Conservation (phyloP, 1,140 invertebrate species). For the Lethocerus indicus region DNA sequence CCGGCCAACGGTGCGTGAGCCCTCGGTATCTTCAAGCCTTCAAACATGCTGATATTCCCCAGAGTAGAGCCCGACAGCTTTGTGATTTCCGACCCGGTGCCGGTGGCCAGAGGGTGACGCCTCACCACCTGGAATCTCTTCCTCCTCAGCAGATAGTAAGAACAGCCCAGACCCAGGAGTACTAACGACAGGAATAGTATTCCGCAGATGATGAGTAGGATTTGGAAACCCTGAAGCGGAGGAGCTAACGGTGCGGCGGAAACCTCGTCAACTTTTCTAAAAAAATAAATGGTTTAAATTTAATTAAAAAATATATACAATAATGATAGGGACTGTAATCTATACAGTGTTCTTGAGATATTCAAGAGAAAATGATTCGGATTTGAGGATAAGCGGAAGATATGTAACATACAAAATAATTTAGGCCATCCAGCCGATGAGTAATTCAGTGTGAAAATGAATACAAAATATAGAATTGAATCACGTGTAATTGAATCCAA, state of each 20-base stretch:
- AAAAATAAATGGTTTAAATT: not conserved
- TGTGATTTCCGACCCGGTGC: slow-evolving; percentile 61
- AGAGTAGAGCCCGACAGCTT: slow-evolving; percentile 60
- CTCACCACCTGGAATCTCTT: slow-evolving; percentile 60
- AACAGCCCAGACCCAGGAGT: slow-evolving; percentile 73
- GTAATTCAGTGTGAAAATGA: too few relatives aligned
- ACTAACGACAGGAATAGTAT: slow-evolving; percentile 78
- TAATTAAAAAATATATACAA: too few relatives aligned
- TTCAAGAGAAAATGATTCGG: too few relatives aligned
- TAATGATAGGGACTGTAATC: too few relatives aligned
- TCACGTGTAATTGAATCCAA: too few relatives aligned
- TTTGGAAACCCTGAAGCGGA: slow-evolving; percentile 69
- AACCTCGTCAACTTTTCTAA: slow-evolving; percentile 14
- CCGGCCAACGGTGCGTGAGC: slow-evolving; percentile 49
- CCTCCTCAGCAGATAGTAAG: slow-evolving; percentile 75
- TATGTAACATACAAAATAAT: too few relatives aligned
- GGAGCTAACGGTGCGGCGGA: slow-evolving; percentile 35
- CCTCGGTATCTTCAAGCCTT: slow-evolving; percentile 69
- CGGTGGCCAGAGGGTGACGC: slow-evolving; percentile 55
- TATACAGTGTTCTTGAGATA: too few relatives aligned
- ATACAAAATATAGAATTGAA: too few relatives aligned
- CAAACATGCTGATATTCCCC: slow-evolving; percentile 59
- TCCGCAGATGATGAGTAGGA: slow-evolving; percentile 79
- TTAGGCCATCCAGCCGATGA: too few relatives aligned
- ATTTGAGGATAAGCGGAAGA: too few relatives aligned